Evolutionary conservation across 2,113 vertebrate species (phyloP), one percentile per base, ranked within the genome.

Genomic region (Tretioscincus oriximinensis): DNA sequence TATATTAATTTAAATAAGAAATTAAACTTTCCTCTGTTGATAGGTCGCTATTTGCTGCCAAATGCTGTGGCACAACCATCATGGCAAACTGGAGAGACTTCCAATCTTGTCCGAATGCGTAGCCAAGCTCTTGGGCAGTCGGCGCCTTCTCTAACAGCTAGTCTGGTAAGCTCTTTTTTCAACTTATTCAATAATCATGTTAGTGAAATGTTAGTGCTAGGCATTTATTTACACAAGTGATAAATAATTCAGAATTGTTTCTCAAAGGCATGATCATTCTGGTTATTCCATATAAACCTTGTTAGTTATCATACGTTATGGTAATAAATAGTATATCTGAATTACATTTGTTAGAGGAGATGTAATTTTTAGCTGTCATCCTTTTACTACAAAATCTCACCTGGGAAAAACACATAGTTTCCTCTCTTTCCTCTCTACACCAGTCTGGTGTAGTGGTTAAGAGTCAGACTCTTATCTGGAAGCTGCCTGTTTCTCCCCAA

Each of bases 21-120:
- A 47, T 2, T 21, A 1, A 51, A 9, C 3, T 4, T 76, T 87
- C 85, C 81, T 75, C 87, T 83, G 65, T 90, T 82, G 35, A 87
- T 94, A 99, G 98, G 98, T 67, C 96, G 98, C 73, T 99, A 99
- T 80, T 95, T 99, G 26, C 94, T 98, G 87, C 95, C 97, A 6
- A 95, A 86, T 65, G 80, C 88, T 3, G 90, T 85, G 71, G 76
- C 90, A 5, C 96, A 96, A 73, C 96, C 95, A 84, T 85, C 89
- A 1, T 96, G 94, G 93, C 94, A 93, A 4, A 88, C 95, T 0
- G 16, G 92, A 0, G 98, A 99, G 84, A 95, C 91, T 2, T 97
- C 97, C 28, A 99, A 98, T 91, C 96, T 99, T 73, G 90, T 98
- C 86, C 97, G 97, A 64, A 97, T 99, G 96, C 93, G 93, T 72